These are phyloP conservation scores for Temnothorax nylanderi DNA, from an alignment of 1,140 invertebrate genomes.

Conservation along the genomic window DNA sequence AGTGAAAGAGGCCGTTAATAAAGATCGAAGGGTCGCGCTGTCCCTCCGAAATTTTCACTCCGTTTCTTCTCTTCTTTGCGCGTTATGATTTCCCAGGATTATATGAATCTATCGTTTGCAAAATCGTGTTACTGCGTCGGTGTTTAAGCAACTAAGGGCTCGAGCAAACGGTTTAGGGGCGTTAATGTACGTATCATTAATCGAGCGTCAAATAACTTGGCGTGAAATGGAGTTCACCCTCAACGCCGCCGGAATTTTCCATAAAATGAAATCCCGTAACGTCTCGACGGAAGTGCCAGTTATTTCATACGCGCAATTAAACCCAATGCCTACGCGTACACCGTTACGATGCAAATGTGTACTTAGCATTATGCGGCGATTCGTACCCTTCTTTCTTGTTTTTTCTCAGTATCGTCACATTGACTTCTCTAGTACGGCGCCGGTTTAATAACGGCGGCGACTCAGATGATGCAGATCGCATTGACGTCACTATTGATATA, in stretches of 20 bases:
- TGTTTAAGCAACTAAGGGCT: constrained; percentile 72
- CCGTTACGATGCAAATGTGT: constrained; percentile 43
- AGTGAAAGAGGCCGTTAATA: constrained; percentile 2
- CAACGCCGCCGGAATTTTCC: constrained; percentile 68
- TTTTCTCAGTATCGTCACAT: neutral
- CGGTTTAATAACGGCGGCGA: neutral
- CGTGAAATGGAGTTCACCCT: constrained; percentile 68
- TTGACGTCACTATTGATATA: constrained; percentile 3
- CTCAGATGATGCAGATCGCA: neutral
- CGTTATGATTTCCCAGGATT: constrained; percentile 70
- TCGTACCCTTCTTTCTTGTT: constrained; percentile 1
- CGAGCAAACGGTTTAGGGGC: constrained; percentile 66
- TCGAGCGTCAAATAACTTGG: constrained; percentile 75
- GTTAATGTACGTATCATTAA: constrained; percentile 75
- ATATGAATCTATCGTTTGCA: constrained; percentile 72
- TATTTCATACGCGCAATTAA: constrained; percentile 33
- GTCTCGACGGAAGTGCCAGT: neutral
- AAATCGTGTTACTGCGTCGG: constrained; percentile 72
- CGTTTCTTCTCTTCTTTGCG: constrained; percentile 50
- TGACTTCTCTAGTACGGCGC: neutral
- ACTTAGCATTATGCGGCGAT: neutral
- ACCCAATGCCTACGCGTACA: neutral
- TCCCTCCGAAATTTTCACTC: constrained; percentile 65
- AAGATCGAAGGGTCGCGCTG: constrained; percentile 51
- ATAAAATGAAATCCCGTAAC: constrained; percentile 54